Percentiles rank a stretch among this genome's conserved stretches.
phyloP scores from a whole-genome alignment of 2,888 invertebrate species.

The Aromia moschata region DNA sequence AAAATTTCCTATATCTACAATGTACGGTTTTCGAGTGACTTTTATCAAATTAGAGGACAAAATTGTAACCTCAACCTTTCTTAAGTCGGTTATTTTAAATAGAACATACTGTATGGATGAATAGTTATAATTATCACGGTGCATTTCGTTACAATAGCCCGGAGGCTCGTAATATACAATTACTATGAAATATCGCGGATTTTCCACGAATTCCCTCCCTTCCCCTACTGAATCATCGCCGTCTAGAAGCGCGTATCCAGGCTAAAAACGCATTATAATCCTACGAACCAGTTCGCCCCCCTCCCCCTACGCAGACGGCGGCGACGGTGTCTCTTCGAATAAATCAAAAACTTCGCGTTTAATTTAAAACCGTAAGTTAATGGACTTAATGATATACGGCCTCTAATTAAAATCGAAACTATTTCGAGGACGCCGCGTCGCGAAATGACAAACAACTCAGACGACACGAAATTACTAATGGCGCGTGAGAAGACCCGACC shows the following conservation, averaged over 20 bases:
- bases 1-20: too few species aligned
- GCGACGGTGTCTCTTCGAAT: slow-evolving; percentile 1
- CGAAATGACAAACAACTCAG: slow-evolving; percentile 28
- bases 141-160: too few species aligned
- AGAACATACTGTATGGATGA: too few species aligned
- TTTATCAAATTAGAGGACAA: too few species aligned
- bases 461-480: slow-evolving; percentile 29
- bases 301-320: background rate
- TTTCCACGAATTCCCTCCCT: background rate
- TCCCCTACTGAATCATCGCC: background rate
- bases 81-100: too few species aligned
- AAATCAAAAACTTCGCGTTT: slow-evolving; percentile 30
- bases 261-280: slow-evolving; percentile 9
- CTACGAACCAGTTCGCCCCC: slow-evolving; percentile 1
- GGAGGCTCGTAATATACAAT: too few species aligned
- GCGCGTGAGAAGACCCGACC: background rate
- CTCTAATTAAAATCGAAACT: slow-evolving; percentile 40
- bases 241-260: too few species aligned
- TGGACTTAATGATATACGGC: slow-evolving; percentile 38
- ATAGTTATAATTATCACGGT: too few species aligned
- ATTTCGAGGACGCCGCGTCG: slow-evolving; percentile 30
- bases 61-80: too few species aligned
- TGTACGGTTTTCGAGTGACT: too few species aligned
- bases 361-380: slow-evolving; percentile 36
- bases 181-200: too few species aligned